phyloP scores from a whole-genome alignment of 2,888 invertebrate species.

The Tachina grossa region DNA sequence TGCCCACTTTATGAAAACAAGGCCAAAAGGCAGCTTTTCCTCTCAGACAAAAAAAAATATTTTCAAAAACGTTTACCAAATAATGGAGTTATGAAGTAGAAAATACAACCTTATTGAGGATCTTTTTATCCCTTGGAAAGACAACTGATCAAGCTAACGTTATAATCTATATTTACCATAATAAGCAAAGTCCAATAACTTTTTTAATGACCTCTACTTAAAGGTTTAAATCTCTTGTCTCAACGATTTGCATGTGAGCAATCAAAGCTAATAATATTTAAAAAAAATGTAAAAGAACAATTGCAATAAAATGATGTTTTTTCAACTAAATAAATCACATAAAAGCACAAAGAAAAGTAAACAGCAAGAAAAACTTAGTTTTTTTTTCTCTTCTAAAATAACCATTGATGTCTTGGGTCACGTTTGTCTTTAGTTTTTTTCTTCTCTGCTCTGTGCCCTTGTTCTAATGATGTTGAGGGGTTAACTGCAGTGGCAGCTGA shows the following conservation, averaged over 20 bases:
- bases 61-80: no score
- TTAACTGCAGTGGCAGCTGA: constrained; percentile 31
- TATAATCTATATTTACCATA: no score
- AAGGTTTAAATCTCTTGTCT: not conserved
- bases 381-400: constrained; percentile 29
- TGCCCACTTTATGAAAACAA: no score
- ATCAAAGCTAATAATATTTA: constrained; percentile 56
- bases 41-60: no score
- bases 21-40: no score
- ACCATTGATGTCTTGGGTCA: constrained; percentile 64
- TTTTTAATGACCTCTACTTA: constrained; percentile 29
- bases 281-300: not conserved
- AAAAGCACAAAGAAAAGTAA: constrained; percentile 25
- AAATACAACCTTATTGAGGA: no score
- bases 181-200: no score
- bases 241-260: constrained; percentile 50
- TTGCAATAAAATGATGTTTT: not conserved
- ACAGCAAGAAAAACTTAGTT: not conserved
- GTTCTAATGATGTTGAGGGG: constrained; percentile 32
- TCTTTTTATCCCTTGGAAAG: no score
- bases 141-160: not conserved
- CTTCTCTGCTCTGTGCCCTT: constrained; percentile 22
- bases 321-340: constrained; percentile 33
- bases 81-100: no score
- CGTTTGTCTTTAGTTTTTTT: constrained; percentile 57